A percentile compares a stretch with the other conserved stretches of the same genome.
Evolutionary conservation across 2,113 vertebrate species (phyloP).

Genomic region (Brachypteracias leptosomus): DNA sequence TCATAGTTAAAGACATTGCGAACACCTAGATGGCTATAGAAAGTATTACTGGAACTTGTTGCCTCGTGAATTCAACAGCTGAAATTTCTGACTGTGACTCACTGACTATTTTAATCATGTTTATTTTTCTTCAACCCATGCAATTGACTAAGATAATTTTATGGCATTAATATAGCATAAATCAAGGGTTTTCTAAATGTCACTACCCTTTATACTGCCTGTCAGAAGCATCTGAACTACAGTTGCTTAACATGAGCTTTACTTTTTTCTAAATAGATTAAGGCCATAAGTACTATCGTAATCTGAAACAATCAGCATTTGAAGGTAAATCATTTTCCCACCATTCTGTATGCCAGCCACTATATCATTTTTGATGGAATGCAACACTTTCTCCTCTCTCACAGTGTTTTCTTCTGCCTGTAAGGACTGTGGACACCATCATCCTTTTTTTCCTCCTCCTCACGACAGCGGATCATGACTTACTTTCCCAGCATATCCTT

Average conservation of each 20-base stretch:
- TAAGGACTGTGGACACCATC: neutral
- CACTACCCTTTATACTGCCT: neutral
- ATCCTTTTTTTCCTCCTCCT: neutral
- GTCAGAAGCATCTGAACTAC: neutral
- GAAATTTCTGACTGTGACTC: neutral
- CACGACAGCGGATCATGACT: neutral
- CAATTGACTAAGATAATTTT: neutral
- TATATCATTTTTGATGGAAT: neutral
- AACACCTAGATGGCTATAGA: neutral
- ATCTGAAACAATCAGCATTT: neutral
- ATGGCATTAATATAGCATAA: neutral
- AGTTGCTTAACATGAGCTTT: neutral
- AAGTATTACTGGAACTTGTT: neutral
- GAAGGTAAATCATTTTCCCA: neutral
- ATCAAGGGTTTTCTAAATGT: neutral
- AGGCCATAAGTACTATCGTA: neutral
- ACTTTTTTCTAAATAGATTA: neutral
- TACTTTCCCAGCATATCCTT: neutral
- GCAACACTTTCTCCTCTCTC: neutral
- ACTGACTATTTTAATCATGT: neutral
- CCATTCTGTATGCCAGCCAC: neutral
- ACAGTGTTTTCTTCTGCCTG: neutral
- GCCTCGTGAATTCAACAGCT: neutral
- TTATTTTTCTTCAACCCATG: neutral
- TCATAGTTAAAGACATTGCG: neutral